Evolutionary conservation across 2,888 invertebrate species (phyloP), one percentile per base, ranked within the genome.

Genomic region (Lithodes maja): DNA sequence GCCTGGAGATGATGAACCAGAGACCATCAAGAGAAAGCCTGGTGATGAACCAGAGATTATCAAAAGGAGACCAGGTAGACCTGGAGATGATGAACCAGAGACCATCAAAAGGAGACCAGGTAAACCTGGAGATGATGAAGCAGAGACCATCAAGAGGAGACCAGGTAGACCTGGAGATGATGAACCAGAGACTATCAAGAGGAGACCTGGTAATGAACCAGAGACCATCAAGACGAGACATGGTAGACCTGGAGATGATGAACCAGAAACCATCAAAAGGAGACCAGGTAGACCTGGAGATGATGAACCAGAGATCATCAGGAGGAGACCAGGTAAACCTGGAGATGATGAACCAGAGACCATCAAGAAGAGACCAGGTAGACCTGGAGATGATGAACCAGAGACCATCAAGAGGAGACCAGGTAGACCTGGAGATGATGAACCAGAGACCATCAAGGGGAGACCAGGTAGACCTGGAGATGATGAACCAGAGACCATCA

Each of bases 191-290:
- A n/a, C 50, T n/a, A 79, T 50, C 68, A 83, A 49, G 54, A 77
- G 83, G 74, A 87, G 69, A 69, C 50, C 83, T 74, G 17, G 83
- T 74, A 77, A 85, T 52, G 74, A 81, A 55, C 71, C 71, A 74
- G 86, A 81, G 50, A 54, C 33, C 52, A 86, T 1, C 1, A 79
- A 69, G 79, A 79, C 7, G 69, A 85, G 33, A 9, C 79, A 75
- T 53, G 33, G 55, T 5, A 75, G 75, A 17, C 75, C 61, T 68
- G 68, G 68, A 68, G 80, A 55, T 80, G 54, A 75, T 61, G 68
- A 61, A 61, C 68, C 68, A 61, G 1, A 61, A 1, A 61, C 68
- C 68, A 61, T 61, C 68, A 61, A 12, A 7, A 61, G 68, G 1
- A 71, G 17, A 17, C 2, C 2, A 71, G 71, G 17, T 5, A n/a